Conservation (phyloP, 2,113 vertebrate species). For the Silurus asotus region DNA sequence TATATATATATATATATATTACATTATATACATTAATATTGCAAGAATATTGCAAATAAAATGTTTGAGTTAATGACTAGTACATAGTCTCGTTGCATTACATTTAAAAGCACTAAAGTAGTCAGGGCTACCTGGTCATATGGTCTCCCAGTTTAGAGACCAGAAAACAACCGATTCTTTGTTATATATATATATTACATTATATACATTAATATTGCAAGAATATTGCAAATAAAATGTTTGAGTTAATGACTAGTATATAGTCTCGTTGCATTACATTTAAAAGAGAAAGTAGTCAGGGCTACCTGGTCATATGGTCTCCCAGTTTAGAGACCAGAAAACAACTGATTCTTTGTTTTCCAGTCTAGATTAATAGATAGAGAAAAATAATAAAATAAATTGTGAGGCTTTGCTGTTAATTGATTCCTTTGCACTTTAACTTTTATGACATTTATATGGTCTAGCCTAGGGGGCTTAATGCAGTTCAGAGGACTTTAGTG, state of each 20-base stretch:
- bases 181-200: neutral
- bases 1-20: too few relatives aligned
- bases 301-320: conserved; percentile 16
- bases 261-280: conserved; percentile 11
- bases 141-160: neutral
- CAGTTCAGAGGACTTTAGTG: neutral
- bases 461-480: conserved; percentile 28
- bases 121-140: neutral
- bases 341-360: conserved; percentile 37
- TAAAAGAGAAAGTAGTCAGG: conserved; percentile 6
- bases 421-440: conserved; percentile 52
- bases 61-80: too few relatives aligned
- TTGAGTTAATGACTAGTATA: too few relatives aligned
- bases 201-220: too few relatives aligned
- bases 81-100: too few relatives aligned
- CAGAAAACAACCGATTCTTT: conserved; percentile 30
- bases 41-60: too few relatives aligned
- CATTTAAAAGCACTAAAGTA: neutral
- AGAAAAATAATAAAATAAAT: conserved; percentile 46
- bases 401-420: conserved; percentile 55
- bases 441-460: conserved; percentile 54
- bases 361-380: conserved; percentile 17
- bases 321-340: conserved; percentile 20
- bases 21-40: too few relatives aligned
- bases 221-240: too few relatives aligned